A percentile compares a stretch with the other conserved stretches of the same genome.
Evolutionary conservation across 2,113 vertebrate species (phyloP).

Genomic region (Coreoperca whiteheadi): DNA sequence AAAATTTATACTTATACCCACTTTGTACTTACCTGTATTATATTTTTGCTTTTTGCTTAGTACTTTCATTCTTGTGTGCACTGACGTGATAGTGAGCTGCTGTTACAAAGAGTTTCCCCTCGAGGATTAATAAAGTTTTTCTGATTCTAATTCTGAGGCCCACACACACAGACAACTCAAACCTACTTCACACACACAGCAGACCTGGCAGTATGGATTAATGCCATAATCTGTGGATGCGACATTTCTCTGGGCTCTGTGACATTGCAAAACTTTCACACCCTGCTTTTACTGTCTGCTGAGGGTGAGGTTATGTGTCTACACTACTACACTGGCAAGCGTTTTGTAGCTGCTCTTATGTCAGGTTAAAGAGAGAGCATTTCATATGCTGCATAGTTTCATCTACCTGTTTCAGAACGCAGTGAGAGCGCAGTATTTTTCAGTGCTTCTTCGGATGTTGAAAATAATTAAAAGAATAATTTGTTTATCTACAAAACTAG

Average conservation of each 20-base stretch:
- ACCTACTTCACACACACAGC: not conserved
- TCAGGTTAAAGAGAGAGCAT: not conserved
- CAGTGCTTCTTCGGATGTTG: not conserved
- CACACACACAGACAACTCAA: not conserved
- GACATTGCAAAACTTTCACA: conserved; percentile 71
- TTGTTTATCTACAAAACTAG: not conserved
- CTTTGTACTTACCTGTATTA: no score
- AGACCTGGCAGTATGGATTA: conserved; percentile 48
- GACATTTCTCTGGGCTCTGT: conserved; percentile 78
- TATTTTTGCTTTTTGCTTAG: no score
- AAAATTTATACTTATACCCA: no score
- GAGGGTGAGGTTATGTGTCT: conserved; percentile 18
- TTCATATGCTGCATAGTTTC: conserved; percentile 22
- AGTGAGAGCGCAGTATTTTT: not conserved
- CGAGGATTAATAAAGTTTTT: no score
- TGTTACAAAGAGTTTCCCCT: no score
- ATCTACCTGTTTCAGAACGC: conserved; percentile 1
- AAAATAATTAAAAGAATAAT: not conserved
- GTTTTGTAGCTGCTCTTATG: conserved; percentile 2
- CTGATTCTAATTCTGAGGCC: no score
- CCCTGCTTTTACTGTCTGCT: conserved; percentile 45
- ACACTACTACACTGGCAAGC: conserved; percentile 14
- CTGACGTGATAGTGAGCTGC: no score
- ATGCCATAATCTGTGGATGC: conserved; percentile 70
- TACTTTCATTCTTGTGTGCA: no score